Evolutionary conservation across 2,888 invertebrate species (phyloP), one percentile per base, ranked within the genome.

Genomic region (Dolomedes plantarius): DNA sequence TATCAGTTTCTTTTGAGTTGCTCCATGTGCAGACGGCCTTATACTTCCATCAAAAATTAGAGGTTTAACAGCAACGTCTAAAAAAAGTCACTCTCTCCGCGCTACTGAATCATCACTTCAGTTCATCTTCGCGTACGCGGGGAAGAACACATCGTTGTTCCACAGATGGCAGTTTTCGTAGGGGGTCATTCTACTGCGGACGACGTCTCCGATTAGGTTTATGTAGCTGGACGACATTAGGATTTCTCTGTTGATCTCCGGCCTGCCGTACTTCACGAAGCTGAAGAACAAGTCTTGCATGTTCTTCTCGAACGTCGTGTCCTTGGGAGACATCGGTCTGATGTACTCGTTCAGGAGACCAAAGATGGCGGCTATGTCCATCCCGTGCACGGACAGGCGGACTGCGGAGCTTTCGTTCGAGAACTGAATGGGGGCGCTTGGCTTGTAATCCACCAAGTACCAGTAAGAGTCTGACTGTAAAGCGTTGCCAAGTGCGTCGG

Each of bases 251-350:
- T 65, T 29, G 19, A 82, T 68, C 28, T 73, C 56, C 0, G 88
- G 82, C 64, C 86, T 93, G n/a, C 95, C 96, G 89, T 95, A 94
- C 93, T 95, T 94, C 0, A 96, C 95, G 90, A 94, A 97, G 89
- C 95, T 94, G 91, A 96, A 96, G 91, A 97, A 97, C 36, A 96
- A 91, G 88, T 95, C 94, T 90, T 96, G 96, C 93, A 96, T 95
- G 13, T 96, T 94, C 0, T 94, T 93, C 89, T 95, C 94, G 90
- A 94, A 96, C 23, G 95, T 93, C 62, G 94, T 93, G 90, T 96
- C 95, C 89, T 95, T 94, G 0, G 94, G 94, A 50, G 94, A 94
- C 89, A 94, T 94, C 0, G 95, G 94, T 86, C 94, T 94, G 0
- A 88, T 65, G 65, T 88, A 87, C 2, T 86, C 41, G 19, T 81